Base-by-base conservation (phyloP, 1,140 invertebrate species). In the Drosophila leontia region DNA sequence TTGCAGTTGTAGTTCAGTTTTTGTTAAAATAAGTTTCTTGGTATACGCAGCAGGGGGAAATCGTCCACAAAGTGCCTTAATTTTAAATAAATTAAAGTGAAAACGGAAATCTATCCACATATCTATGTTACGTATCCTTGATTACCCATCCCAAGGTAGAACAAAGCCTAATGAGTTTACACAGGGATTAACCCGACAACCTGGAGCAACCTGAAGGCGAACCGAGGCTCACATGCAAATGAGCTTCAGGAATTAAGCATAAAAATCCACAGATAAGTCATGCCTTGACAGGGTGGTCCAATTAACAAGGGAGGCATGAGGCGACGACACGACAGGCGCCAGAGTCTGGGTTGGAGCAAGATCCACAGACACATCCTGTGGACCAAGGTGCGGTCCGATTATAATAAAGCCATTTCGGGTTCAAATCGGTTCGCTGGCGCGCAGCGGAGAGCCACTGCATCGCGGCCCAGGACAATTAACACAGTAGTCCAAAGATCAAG, bases 351-450 rank as follows among this genome's bases (percentile, higher is more conserved):
- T 15, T 39, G 9, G 59, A 23, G 58, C 13, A 42, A 32, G 32
- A 71, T 37, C 39, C 42, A 4, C 50, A 63, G 44, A 56, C 65
- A 75, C 75, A 78, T 82, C 80, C 80, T 83, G 76, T 42, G 77
- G 64, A 7, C 50, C 29, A 17, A 34, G 50, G 50, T 34, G 29
- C 32, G 50, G 29, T 51, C 6, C 29, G 53, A 57, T 67, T 67
- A 85, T 90, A 90, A 90, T 90, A 90, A 90, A 90, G 85, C 85
- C 85, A 91, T 90, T 90, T 90, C 71, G 72, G 62, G 85, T 85
- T 91, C 81, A 85, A 91, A 85, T 85, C 82, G 71, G 85, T 85
- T 82, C 82, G 70, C 57, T 53, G 76, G 64, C 59, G 65, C 32
- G 48, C 44, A 37, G 45, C 58, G 37, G 26, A 34, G 26, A 56